Conservation (phyloP, 2,113 vertebrate genomes). For the Peromyscus californicus region DNA sequence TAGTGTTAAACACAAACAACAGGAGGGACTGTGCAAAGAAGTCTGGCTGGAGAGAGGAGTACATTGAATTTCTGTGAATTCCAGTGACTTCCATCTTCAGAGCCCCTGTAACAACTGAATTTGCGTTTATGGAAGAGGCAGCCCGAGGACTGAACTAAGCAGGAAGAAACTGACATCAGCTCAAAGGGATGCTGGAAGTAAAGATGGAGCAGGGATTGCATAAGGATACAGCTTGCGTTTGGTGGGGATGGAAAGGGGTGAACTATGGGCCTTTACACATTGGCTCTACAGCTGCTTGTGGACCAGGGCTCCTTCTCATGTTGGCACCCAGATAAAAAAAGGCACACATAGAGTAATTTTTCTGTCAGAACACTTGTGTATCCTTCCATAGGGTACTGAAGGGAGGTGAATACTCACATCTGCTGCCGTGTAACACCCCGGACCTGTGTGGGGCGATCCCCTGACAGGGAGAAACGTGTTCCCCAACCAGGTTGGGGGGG, state of each 20-base stretch:
- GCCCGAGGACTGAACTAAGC: background rate
- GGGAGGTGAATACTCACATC: conserved; percentile 83
- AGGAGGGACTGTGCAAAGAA: background rate
- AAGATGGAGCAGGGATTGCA: background rate
- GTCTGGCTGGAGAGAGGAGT: background rate
- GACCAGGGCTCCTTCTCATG: background rate
- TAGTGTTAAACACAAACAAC: background rate
- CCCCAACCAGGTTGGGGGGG: conserved; percentile 85
- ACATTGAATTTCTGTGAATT: background rate
- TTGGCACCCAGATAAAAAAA: background rate
- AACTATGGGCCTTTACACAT: background rate
- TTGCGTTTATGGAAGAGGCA: background rate
- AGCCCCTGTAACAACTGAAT: background rate
- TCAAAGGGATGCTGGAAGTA: background rate
- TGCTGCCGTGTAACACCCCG: conserved; percentile 88
- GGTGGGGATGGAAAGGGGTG: background rate
- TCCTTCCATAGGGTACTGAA: background rate
- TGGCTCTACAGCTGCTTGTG: background rate
- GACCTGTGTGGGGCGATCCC: conserved; percentile 83
- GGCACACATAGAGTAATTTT: background rate
- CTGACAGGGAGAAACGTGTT: conserved; percentile 68
- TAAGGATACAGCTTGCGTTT: background rate
- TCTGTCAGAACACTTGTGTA: background rate
- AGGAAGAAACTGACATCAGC: background rate
- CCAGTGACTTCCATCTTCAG: background rate